A percentile compares a stretch with the other conserved stretches of the same genome.
Conservation (phyloP, 2,888 invertebrate genomes). For the Nasonia oneida region DNA sequence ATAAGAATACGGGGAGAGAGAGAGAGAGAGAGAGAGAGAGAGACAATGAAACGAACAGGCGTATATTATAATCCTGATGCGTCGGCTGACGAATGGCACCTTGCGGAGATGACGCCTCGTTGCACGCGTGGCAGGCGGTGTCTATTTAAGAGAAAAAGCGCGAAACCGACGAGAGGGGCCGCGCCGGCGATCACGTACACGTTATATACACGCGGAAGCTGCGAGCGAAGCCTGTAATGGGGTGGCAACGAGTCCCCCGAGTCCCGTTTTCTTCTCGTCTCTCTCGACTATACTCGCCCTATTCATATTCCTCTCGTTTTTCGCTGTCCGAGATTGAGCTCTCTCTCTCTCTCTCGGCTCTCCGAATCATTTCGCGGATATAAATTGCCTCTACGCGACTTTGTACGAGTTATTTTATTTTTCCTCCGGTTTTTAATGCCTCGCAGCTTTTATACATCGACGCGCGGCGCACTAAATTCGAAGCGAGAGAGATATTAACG, state of each 20-base stretch:
- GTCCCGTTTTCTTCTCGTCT: slow-evolving; percentile 70
- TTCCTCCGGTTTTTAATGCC: neutral
- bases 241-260: slow-evolving; percentile 78
- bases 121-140: slow-evolving; percentile 18
- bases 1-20: slow-evolving; percentile 52
- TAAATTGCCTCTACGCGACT: slow-evolving; percentile 20
- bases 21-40: slow-evolving; percentile 68
- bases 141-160: slow-evolving; percentile 62
- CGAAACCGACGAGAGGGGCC: slow-evolving; percentile 20
- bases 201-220: slow-evolving; percentile 30
- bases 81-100: slow-evolving; percentile 74
- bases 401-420: neutral
- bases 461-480: neutral
- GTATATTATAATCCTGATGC: slow-evolving; percentile 74
- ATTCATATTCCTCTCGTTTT: slow-evolving; percentile 58
- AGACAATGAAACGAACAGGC: neutral
- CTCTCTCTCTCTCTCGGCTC: too few relatives aligned
- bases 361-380: neutral
- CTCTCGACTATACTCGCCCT: slow-evolving; percentile 3
- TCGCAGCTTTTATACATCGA: neutral
- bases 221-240: slow-evolving; percentile 77
- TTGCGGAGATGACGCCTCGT: slow-evolving; percentile 65
- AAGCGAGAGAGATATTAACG: neutral
- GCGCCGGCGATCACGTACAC: neutral
- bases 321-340: slow-evolving; percentile 14